Evolutionary conservation across 37 sponge, comb jelly and placozoan genomes (phyloP).

Genomic region (Aplysina aerophoba): DNA sequence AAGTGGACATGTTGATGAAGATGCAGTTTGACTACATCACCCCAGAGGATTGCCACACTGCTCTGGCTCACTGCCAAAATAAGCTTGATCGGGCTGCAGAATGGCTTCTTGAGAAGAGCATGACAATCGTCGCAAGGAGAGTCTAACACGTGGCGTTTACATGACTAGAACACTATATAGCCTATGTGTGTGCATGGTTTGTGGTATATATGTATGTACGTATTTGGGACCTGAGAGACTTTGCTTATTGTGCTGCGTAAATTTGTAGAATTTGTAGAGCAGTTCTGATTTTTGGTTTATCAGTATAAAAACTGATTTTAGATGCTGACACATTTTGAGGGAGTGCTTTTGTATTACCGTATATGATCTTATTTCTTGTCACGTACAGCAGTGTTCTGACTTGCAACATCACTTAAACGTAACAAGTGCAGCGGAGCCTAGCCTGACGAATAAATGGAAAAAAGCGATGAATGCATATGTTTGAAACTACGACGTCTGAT

Average conservation of each 20-base stretch:
- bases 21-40: conserved; percentile 46
- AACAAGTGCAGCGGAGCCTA: too few species aligned
- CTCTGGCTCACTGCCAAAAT: conserved; percentile 63
- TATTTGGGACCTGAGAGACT: too few species aligned
- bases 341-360: too few species aligned
- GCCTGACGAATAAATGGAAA: too few species aligned
- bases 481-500: too few species aligned
- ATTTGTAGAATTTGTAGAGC: background rate
- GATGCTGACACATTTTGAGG: too few species aligned
- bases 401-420: too few species aligned
- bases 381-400: too few species aligned
- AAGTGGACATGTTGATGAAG: conserved; percentile 52
- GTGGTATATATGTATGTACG: background rate
- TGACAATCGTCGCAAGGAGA: background rate
- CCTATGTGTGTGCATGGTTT: conserved; percentile 9
- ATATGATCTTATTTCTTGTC: too few species aligned
- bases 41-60: conserved; percentile 52
- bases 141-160: background rate
- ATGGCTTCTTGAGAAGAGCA: conserved; percentile 64
- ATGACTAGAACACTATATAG: background rate
- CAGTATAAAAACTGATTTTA: too few species aligned
- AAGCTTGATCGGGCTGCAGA: conserved; percentile 67
- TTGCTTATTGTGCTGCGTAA: background rate
- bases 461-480: too few species aligned
- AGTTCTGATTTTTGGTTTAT: too few species aligned